phyloP scores from a whole-genome alignment of 2,113 vertebrate species.

The Ploceus nigricollis region DNA sequence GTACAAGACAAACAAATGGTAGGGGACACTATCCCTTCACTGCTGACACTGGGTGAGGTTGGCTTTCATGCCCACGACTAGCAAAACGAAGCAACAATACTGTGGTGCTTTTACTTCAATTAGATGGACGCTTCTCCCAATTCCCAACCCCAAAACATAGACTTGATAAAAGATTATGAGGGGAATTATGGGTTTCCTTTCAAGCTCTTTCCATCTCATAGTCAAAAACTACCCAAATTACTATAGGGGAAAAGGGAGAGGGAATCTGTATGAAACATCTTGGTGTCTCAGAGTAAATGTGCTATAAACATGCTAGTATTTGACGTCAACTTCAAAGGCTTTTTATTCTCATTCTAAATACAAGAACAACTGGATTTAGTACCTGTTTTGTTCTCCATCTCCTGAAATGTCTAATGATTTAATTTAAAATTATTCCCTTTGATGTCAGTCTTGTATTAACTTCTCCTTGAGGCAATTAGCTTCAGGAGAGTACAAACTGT shows the following conservation, averaged over 20 bases:
- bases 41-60: background rate
- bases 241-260: background rate
- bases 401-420: constrained; percentile 1
- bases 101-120: background rate
- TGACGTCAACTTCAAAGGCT: background rate
- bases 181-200: background rate
- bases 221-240: background rate
- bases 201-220: background rate
- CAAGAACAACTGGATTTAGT: constrained; percentile 50
- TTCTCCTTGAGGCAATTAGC: constrained; percentile 1
- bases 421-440: constrained; percentile 45
- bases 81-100: background rate
- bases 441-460: constrained; percentile 31
- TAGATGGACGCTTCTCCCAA: background rate
- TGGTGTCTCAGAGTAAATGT: background rate
- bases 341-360: constrained; percentile 23
- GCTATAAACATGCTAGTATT: background rate
- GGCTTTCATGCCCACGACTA: background rate
- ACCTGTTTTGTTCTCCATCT: constrained; percentile 43
- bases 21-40: background rate
- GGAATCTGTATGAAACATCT: background rate
- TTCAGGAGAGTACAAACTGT: background rate
- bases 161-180: background rate
- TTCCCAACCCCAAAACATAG: background rate
- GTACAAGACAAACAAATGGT: background rate